phyloP scores from a whole-genome alignment of 1,140 invertebrate species.

The Xylocopa sonorina region DNA sequence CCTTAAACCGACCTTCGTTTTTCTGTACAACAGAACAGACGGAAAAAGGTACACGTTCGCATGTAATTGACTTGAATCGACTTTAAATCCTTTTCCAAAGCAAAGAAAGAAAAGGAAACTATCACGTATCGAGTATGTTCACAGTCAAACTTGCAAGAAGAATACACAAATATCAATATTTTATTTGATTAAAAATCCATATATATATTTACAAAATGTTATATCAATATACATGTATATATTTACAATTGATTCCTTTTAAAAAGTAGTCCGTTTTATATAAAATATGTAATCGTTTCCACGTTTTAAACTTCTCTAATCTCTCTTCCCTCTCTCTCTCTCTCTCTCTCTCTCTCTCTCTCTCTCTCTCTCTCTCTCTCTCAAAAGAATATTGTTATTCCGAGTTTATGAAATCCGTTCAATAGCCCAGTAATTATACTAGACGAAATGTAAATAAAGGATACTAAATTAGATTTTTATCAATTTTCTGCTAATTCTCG shows the following conservation, averaged over 20 bases:
- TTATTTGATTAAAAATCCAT: slow-evolving; percentile 47
- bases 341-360: too few relatives aligned
- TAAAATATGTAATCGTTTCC: slow-evolving; percentile 30
- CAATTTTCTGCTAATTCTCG: not conserved
- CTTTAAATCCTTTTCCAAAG: too few relatives aligned
- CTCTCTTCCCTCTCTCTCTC: too few relatives aligned
- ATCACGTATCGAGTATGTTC: too few relatives aligned
- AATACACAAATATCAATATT: not conserved
- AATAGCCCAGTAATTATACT: not conserved
- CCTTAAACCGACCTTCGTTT: too few relatives aligned
- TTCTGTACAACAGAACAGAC: too few relatives aligned
- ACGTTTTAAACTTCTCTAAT: not conserved
- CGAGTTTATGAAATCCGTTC: not conserved
- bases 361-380: too few relatives aligned
- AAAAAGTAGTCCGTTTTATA: slow-evolving; percentile 29
- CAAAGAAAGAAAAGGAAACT: too few relatives aligned
- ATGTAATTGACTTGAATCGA: too few relatives aligned
- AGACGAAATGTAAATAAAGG: not conserved
- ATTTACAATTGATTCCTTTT: slow-evolving; percentile 31
- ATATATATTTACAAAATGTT: slow-evolving; percentile 52
- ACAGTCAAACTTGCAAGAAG: not conserved
- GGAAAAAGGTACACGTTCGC: too few relatives aligned
- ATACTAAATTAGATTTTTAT: slow-evolving; percentile 18
- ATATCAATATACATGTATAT: slow-evolving; percentile 43
- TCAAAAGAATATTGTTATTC: slow-evolving; percentile 18